Evolutionary conservation across 2,797 vertebrate genomes (phyloP), one percentile per base, ranked within the genome.

Genomic region (Gymnothorax javanicus): DNA sequence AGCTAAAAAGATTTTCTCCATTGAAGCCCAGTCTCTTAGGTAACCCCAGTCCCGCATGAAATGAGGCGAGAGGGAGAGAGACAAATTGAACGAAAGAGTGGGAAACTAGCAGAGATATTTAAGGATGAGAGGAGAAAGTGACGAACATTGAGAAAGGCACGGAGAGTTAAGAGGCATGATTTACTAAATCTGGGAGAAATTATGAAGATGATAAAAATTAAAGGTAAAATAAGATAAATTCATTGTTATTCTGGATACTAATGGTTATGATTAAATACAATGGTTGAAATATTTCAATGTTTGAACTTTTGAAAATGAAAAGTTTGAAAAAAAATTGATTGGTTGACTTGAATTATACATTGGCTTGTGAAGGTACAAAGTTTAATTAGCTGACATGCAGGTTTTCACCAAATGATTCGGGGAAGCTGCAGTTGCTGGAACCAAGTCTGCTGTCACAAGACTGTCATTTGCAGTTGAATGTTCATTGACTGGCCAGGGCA

Each of bases 21-120:
- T 96, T 96, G 95, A 96, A 94, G 93, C 94, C 93, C 93, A 95
- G 94, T 96, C 95, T 96, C 96, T 96, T 96, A 96, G 96, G 95
- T 95, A 95, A 96, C 95, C 95, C 95, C 95, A 96, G 93, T 94
- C 90, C 95, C 94, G 95, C 96, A 96, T 96, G 94, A 96, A 96
- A 96, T 96, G 93, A 95, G 93, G 93, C 79, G 91, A 87, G 87
- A 92, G 88, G 85, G 88, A 91, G 91, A 92, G 92, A 92, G 87
- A 54, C 81, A 93, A 94, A 94, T 94, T 91, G 93, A 94, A 92
- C 94, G 94, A 94, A 92, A 85, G 93, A 94, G 94, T 95, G 92
- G 93, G 94, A 91, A 92, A 92, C 91, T 88, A 89, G 92, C 93
- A 94, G 94, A 96, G 94, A 94, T 94, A 93, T 91, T 92, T 94